These are phyloP conservation scores for Montipora sp. DNA, from an alignment of 64 coral and sea anemone genomes.

Conservation along the genomic window DNA sequence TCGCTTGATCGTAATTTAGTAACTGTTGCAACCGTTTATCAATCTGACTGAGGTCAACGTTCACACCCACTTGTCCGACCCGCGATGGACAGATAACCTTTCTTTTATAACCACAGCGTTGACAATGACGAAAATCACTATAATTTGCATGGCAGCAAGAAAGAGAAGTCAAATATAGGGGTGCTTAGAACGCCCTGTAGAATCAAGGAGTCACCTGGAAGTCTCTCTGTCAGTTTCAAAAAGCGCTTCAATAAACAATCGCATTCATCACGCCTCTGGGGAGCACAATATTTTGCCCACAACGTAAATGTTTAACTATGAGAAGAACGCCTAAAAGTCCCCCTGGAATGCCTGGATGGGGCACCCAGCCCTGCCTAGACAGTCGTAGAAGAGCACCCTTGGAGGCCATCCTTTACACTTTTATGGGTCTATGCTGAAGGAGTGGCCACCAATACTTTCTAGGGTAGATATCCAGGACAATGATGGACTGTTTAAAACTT, in stretches of 20 bases:
- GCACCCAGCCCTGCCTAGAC: conserved; percentile 23
- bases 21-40: not conserved
- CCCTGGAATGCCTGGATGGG: not conserved
- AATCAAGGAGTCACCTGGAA: too few species aligned
- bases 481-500: conserved; percentile 44
- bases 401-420: not conserved
- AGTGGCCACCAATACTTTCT: conserved; percentile 63
- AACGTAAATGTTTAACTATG: too few species aligned
- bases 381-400: conserved; percentile 19
- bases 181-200: too few species aligned
- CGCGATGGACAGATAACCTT: not conserved
- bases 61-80: not conserved
- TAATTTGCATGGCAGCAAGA: too few species aligned
- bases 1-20: not conserved
- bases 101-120: not conserved
- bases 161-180: too few species aligned
- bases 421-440: not conserved
- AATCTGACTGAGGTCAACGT: not conserved
- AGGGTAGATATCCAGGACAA: conserved; percentile 25
- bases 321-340: not conserved
- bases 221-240: not conserved
- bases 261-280: too few species aligned
- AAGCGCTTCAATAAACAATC: not conserved
- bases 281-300: too few species aligned
- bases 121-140: not conserved